These are phyloP conservation scores for Cynoglossus semilaevis DNA, from an alignment of 2,113 vertebrate genomes.

Conservation along the genomic window DNA sequence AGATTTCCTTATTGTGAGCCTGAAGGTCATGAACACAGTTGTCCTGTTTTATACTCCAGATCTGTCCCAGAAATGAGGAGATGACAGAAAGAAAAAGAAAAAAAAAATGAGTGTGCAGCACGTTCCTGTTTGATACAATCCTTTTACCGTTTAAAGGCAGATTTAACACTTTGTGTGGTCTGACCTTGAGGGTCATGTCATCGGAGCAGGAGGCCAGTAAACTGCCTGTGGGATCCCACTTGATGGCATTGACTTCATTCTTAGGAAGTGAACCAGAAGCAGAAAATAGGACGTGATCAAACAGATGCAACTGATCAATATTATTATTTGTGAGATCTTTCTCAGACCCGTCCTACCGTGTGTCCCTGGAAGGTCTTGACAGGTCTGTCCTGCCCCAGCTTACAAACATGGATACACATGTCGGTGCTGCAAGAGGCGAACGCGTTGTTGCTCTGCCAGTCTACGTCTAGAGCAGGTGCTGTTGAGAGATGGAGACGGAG, in stretches of 20 bases:
- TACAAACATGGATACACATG: conserved; percentile 99
- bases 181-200: conserved; percentile 98
- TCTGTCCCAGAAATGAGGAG: conserved; percentile 71
- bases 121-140: not conserved
- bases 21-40: conserved; percentile 97
- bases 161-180: conserved; percentile 4
- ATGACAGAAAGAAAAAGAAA: too few relatives aligned
- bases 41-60: conserved; percentile 99
- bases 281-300: not conserved
- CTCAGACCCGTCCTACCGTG: conserved; percentile 94
- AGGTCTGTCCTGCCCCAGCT: conserved; percentile 95
- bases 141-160: not conserved
- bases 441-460: conserved; percentile 99
- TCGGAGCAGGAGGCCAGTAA: conserved; percentile 98
- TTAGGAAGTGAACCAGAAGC: conserved; percentile 21
- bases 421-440: conserved; percentile 99
- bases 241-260: conserved; percentile 99
- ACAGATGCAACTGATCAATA: not conserved
- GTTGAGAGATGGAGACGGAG: conserved; percentile 12
- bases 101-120: not conserved
- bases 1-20: conserved; percentile 99
- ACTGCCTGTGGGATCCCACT: conserved; percentile 99
- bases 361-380: conserved; percentile 99
- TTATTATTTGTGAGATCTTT: too few relatives aligned
- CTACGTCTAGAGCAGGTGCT: conserved; percentile 97